Conservation (phyloP, 2,888 invertebrate genomes). For the Cynaeus angustus region DNA sequence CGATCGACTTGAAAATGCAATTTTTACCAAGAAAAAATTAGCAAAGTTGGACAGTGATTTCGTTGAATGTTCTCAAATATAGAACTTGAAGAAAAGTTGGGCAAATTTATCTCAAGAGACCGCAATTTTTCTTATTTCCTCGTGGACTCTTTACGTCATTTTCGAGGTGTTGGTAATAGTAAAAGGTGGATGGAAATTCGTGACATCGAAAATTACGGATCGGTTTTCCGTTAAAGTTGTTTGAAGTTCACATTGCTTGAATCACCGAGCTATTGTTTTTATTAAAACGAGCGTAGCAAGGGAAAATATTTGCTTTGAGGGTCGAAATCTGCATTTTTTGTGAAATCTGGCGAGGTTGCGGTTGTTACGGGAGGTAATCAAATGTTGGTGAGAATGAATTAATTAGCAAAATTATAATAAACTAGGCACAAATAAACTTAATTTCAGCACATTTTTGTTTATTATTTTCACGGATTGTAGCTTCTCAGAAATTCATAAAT, state of each 20-base stretch:
- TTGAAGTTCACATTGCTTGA: constrained; percentile 13
- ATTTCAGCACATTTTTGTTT: no score
- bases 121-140: constrained; percentile 14
- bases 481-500: no score
- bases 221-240: constrained; percentile 15
- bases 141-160: constrained; percentile 17
- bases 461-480: no score
- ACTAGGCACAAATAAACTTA: no score
- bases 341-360: neutral
- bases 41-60: neutral
- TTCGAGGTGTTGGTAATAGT: constrained; percentile 3
- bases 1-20: constrained; percentile 10
- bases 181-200: neutral
- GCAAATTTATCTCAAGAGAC: constrained; percentile 2
- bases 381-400: no score
- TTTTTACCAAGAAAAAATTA: constrained; percentile 4
- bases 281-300: constrained; percentile 10
- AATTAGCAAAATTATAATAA: no score
- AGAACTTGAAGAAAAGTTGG: constrained; percentile 3
- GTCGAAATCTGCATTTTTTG: constrained; percentile 7
- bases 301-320: constrained; percentile 12
- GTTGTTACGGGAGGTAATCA: no score
- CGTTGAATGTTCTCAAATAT: constrained; percentile 5
- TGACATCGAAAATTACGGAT: neutral
- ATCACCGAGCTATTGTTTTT: constrained; percentile 19